phyloP scores from a whole-genome alignment of 2,113 vertebrate genomes.

The Ailurus styani region DNA sequence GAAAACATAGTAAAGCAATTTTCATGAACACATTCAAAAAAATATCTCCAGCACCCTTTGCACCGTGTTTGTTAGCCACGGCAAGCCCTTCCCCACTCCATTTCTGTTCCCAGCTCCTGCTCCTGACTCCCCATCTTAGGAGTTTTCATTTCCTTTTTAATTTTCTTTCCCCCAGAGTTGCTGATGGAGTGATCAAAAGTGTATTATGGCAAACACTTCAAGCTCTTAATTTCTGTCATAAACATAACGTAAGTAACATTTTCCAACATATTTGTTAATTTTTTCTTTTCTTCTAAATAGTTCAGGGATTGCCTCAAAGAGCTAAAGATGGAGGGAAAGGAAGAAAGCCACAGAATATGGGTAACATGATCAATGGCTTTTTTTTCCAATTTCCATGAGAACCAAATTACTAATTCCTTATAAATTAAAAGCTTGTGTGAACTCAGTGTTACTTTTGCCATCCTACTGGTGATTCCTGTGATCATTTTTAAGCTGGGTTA shows the following conservation, averaged over 20 bases:
- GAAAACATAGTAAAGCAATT: neutral
- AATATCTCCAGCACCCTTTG: neutral
- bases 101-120: neutral
- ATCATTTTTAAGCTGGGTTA: conserved; percentile 4
- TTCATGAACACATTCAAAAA: neutral
- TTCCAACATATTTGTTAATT: neutral
- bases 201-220: conserved; percentile 79
- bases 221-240: conserved; percentile 79
- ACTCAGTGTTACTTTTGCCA: neutral
- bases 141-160: neutral
- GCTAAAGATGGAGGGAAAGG: neutral
- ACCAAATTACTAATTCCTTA: neutral
- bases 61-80: accelerated
- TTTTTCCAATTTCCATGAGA: neutral
- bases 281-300: neutral
- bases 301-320: neutral
- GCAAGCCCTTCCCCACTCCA: neutral
- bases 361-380: neutral
- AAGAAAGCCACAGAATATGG: neutral
- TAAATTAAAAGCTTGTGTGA: neutral
- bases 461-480: neutral
- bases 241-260: conserved; percentile 73
- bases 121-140: neutral
- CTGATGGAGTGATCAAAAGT: conserved; percentile 72
- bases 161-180: conserved; percentile 61